Conservation (phyloP, 2,797 vertebrate species). For the Myotis planiceps region DNA sequence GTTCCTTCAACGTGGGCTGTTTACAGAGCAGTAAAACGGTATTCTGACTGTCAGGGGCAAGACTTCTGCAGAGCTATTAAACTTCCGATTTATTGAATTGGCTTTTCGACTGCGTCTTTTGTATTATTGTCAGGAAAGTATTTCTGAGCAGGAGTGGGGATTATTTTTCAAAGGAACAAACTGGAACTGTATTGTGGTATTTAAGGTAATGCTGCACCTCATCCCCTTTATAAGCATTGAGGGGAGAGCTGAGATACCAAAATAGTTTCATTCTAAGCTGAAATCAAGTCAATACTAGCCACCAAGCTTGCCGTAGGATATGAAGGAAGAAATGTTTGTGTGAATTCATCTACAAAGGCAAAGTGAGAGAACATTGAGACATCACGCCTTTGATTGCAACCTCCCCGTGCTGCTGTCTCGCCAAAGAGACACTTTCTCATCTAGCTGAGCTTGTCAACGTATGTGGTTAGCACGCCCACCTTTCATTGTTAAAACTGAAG, state of each 20-base stretch:
- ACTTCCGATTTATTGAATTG: constrained; percentile 75
- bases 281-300: constrained; percentile 52
- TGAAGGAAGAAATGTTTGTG: constrained; percentile 56
- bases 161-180: constrained; percentile 61
- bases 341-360: constrained; percentile 60
- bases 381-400: constrained; percentile 48
- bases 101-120: not conserved
- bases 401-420: constrained; percentile 21
- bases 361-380: constrained; percentile 70
- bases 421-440: constrained; percentile 13
- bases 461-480: not conserved
- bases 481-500: constrained; percentile 34
- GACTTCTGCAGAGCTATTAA: constrained; percentile 77
- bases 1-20: constrained; percentile 74
- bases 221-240: constrained; percentile 56
- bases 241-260: constrained; percentile 40
- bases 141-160: constrained; percentile 56
- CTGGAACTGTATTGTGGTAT: constrained; percentile 60
- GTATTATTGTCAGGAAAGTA: not conserved
- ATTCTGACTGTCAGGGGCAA: constrained; percentile 81
- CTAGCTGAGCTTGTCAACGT: not conserved
- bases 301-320: constrained; percentile 55
- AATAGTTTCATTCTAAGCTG: not conserved
- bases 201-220: constrained; percentile 39
- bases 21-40: constrained; percentile 82